phyloP scores from a whole-genome alignment of 2,113 vertebrate genomes.

The Apteryx mantelli region DNA sequence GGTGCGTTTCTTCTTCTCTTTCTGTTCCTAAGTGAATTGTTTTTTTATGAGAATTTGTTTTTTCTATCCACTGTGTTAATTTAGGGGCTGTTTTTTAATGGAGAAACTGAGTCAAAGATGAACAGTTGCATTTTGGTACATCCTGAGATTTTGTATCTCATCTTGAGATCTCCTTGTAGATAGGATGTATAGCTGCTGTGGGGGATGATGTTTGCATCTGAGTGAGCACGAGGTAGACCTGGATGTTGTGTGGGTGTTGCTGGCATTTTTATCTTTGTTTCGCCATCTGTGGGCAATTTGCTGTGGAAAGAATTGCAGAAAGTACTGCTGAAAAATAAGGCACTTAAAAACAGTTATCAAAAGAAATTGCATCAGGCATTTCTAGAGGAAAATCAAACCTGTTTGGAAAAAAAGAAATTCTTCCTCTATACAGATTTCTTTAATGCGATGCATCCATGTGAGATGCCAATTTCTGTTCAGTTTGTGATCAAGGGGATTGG shows the following conservation, averaged over 20 bases:
- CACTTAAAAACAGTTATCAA: background rate
- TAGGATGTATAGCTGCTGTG: background rate
- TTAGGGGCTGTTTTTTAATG: background rate
- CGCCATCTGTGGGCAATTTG: background rate
- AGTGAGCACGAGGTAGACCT: background rate
- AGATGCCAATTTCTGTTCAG: background rate
- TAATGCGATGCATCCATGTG: rapidly evolving
- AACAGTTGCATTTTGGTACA: background rate
- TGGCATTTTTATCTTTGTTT: background rate
- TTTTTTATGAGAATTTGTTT: background rate
- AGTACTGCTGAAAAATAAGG: background rate
- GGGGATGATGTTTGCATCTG: background rate
- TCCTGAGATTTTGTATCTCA: background rate
- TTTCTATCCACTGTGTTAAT: background rate
- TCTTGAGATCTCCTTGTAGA: background rate
- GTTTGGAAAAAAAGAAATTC: background rate
- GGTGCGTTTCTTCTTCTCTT: background rate
- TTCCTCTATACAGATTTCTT: background rate
- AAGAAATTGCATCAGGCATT: too few relatives aligned
- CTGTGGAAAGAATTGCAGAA: background rate
- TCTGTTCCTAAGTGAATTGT: too few relatives aligned
- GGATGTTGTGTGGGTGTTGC: rapidly evolving
- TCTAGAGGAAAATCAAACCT: background rate
- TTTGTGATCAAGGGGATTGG: background rate
- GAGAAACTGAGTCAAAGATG: background rate